Conservation (phyloP, 2,888 invertebrate species). For the Onchidella celtica region DNA sequence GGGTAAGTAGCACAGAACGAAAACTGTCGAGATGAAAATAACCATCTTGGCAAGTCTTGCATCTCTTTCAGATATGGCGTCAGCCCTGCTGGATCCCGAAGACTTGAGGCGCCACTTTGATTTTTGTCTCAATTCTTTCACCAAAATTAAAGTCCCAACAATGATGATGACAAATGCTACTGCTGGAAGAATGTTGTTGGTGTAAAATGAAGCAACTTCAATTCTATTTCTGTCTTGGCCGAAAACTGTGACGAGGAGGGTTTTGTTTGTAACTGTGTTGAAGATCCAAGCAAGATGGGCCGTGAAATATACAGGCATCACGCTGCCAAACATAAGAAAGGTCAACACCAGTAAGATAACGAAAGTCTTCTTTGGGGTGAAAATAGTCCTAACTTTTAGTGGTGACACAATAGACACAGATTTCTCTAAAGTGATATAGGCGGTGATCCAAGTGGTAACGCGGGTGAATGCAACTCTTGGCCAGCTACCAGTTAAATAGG, state of each 20-base stretch:
- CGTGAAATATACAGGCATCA: neutral
- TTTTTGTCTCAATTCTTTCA: neutral
- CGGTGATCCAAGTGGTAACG: neutral
- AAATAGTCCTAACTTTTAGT: neutral
- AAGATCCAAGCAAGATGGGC: neutral
- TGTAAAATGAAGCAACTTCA: neutral
- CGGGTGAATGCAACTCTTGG: neutral
- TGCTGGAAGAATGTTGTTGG: neutral
- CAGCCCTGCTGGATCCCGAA: neutral
- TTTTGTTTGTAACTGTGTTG: neutral
- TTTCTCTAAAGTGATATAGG: neutral
- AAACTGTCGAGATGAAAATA: neutral
- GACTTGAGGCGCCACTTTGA: neutral
- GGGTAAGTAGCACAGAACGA: slow-evolving; percentile 4
- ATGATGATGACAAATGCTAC: slow-evolving; percentile 3
- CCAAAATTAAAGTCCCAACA: neutral
- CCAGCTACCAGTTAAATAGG: neutral
- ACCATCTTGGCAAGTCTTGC: neutral
- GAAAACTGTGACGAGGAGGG: neutral
- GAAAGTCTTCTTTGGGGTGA: neutral
- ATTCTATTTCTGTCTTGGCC: neutral
- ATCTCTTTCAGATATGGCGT: neutral
- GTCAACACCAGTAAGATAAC: neutral
- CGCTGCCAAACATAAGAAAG: neutral
- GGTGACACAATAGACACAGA: neutral